These are phyloP conservation scores for Bufo gargarizans DNA, from an alignment of 2,113 vertebrate genomes.

Conservation along the genomic window DNA sequence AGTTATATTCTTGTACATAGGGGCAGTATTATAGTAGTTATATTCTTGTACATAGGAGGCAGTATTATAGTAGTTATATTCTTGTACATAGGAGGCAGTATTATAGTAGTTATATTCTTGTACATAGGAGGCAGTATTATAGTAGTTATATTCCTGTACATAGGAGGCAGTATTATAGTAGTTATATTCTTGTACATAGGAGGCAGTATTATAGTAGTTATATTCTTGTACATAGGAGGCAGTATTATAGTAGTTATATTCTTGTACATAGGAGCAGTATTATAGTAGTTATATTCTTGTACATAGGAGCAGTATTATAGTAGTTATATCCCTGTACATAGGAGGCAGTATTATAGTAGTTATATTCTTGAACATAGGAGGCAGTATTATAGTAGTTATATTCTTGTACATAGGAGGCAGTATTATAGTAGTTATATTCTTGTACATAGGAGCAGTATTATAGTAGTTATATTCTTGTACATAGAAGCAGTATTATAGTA, in stretches of 20 bases:
- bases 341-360: slow-evolving; percentile 11
- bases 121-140: background rate
- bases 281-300: slow-evolving; percentile 19
- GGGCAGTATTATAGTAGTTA: slow-evolving; percentile 3
- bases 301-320: slow-evolving; percentile 1
- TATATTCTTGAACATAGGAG: background rate
- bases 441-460: slow-evolving; percentile 8
- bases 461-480: background rate
- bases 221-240: background rate
- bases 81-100: slow-evolving; percentile 1
- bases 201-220: background rate
- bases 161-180: background rate
- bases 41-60: slow-evolving; percentile 2
- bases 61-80: slow-evolving; percentile 12
- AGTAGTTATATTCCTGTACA: background rate
- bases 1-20: slow-evolving; percentile 6
- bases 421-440: slow-evolving; percentile 18
- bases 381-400: slow-evolving; percentile 7
- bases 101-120: slow-evolving; percentile 13
- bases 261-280: background rate
- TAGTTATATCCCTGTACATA: background rate
- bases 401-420: background rate
- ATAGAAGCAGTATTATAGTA: slow-evolving; percentile 7
- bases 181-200: background rate
- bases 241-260: slow-evolving; percentile 5